Evolutionary conservation across 1,140 invertebrate genomes (phyloP), one percentile per base, ranked within the genome.

Genomic region (Drosophila tsacasi): DNA sequence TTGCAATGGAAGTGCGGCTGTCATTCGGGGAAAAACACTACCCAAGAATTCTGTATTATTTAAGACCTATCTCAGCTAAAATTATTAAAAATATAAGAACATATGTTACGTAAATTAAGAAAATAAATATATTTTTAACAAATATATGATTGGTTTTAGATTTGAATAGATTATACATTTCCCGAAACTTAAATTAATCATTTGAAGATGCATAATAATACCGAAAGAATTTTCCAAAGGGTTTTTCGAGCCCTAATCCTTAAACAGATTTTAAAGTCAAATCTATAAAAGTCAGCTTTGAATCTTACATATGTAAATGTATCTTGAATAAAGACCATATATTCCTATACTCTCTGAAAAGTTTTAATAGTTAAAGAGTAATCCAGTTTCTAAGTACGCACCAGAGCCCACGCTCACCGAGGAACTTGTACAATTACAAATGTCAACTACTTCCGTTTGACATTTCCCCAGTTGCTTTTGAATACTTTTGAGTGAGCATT

Each of bases 381-480:
- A 46, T 71, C 23, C 39, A 6, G 15, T 37, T 17, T 15, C 21
- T 3, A 25, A 55, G 27, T 19, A 49, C 66, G 23, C 35, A 32
- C 21, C 46, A 25, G 17, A 37, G 23, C 7, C 15, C n/a, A 60
- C 30, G 15, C 27, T 9, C 39, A 44, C 17, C 32, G 19, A 27
- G 32, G 17, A 40, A 54, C 30, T 27, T 15, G 6, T 9, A 35
- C n/a, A 47, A 75, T 61, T 52, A 44, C 54, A n/a, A 30, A 23
- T 64, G 71, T 75, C 59, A 75, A 64, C 71, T 42, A 13, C 49
- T 64, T 57, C 59, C 71, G 59, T 64, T 75, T 64, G 50, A 57
- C 72, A 75, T 75, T 75, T 75, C 37, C 71, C 59, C 32, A 50
- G 39, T 21, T 54, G 21, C 30, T 19, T 67, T 71, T 46, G 39